A percentile compares a stretch with the other conserved stretches of the same genome.
Conservation (phyloP, 2,113 vertebrate genomes). For the Nyctibius bracteatus region DNA sequence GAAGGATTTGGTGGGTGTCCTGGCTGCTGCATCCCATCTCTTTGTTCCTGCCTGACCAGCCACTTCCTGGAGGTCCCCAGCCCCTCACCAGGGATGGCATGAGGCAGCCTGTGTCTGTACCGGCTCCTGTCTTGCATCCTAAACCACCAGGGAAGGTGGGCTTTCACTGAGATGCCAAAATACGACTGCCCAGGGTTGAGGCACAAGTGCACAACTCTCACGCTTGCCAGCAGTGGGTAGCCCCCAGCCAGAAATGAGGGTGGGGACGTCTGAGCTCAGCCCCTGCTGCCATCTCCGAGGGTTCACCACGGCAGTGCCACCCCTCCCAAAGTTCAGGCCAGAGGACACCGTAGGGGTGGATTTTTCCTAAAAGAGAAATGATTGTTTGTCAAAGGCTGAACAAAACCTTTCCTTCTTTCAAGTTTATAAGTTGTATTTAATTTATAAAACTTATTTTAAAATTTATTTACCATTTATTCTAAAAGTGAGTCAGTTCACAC, state of each 20-base stretch:
- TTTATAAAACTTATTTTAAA: background rate
- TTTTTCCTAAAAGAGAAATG: background rate
- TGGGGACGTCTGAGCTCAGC: background rate
- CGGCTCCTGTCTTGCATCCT: background rate
- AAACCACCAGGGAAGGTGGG: background rate
- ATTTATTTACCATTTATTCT: background rate
- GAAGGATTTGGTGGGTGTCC: background rate
- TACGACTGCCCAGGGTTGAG: too few species aligned
- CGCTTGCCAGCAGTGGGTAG: rapidly evolving
- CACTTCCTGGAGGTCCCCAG: background rate
- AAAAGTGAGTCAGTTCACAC: background rate
- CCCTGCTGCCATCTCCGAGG: background rate
- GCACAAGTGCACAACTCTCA: background rate
- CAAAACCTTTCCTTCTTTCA: background rate
- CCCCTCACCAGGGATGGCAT: rapidly evolving
- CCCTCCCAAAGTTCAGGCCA: background rate
- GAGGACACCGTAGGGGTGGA: rapidly evolving
- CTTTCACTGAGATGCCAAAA: background rate
- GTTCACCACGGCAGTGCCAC: background rate
- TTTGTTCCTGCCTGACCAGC: background rate
- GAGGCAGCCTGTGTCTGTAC: background rate
- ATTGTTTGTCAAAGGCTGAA: background rate
- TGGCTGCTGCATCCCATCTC: background rate
- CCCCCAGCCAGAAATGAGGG: background rate
- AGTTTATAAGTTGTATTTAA: background rate